These are phyloP conservation scores for Amblyteles armatorius DNA, from an alignment of 2,888 invertebrate species.

Conservation along the genomic window DNA sequence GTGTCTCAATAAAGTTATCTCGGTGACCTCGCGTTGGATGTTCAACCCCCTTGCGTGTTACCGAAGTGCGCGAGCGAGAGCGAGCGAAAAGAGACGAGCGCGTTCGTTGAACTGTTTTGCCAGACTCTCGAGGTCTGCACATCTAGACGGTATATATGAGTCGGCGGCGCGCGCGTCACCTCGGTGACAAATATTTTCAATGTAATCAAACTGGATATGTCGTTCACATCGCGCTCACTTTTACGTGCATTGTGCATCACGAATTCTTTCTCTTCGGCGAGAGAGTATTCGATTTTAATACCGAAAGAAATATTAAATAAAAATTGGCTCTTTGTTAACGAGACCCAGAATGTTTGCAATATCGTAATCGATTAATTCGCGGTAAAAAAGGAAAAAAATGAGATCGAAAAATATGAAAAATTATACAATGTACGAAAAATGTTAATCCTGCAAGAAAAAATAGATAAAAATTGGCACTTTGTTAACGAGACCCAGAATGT, in stretches of 20 bases:
- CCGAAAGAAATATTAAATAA: neutral
- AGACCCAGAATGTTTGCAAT: neutral
- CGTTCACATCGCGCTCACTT: slow-evolving; percentile 33
- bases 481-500: neutral
- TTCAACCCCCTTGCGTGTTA: slow-evolving; percentile 3
- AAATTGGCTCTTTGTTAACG: neutral
- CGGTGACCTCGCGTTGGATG: slow-evolving; percentile 23
- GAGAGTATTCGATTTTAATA: neutral
- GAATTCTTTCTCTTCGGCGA: slow-evolving; percentile 1
- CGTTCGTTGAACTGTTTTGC: slow-evolving; percentile 69
- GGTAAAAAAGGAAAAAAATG: neutral
- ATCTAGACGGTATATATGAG: slow-evolving; percentile 50
- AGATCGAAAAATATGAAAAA: neutral
- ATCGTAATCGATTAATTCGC: neutral
- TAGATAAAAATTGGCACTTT: neutral
- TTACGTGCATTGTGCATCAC: slow-evolving; percentile 32
- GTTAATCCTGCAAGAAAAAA: neutral
- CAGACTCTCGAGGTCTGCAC: slow-evolving; percentile 64
- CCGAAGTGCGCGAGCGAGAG: neutral
- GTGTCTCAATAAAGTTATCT: slow-evolving; percentile 22
- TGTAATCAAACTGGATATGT: slow-evolving; percentile 64
- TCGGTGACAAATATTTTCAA: slow-evolving; percentile 70
- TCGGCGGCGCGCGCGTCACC: slow-evolving; percentile 49
- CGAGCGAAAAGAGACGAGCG: slow-evolving; percentile 3
- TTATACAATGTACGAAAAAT: too few species aligned